Percentiles rank a stretch among this genome's conserved stretches.
Evolutionary conservation across 2,113 vertebrate species (phyloP).

Genomic region (Mormoops blainvillei): DNA sequence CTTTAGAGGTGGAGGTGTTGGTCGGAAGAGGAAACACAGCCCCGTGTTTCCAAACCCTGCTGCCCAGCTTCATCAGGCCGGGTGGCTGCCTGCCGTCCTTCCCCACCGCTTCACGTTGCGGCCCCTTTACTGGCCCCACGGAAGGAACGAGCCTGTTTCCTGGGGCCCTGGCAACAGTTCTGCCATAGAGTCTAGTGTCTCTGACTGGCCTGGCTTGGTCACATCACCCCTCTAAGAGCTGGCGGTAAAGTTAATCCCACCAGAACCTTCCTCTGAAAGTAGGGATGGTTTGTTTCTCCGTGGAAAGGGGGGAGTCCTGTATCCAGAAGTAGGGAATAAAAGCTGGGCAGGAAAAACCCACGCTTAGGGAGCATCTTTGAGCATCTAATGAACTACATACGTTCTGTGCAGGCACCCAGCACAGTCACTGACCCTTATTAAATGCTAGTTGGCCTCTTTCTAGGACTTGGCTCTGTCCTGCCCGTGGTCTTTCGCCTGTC

Average conservation of each 20-base stretch:
- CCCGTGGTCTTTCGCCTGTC: not conserved
- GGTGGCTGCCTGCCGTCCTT: not conserved
- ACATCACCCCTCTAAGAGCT: not conserved
- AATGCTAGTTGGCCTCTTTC: not conserved
- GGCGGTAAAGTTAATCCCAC: not conserved
- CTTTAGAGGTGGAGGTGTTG: not conserved
- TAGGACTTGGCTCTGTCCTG: not conserved
- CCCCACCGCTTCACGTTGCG: fast-evolving
- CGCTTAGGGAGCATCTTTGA: not conserved
- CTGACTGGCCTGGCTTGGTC: not conserved
- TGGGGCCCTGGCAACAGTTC: not conserved
- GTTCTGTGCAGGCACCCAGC: not conserved
- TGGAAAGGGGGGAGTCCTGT: not conserved
- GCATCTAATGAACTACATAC: fast-evolving
- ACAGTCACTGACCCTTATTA: not conserved
- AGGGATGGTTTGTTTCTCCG: not conserved
- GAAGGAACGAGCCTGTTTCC: not conserved
- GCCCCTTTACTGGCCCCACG: fast-evolving
- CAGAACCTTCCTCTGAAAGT: not conserved
- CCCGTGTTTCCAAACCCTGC: not conserved
- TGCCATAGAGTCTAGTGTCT: fast-evolving
- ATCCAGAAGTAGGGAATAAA: not conserved
- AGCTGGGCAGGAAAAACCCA: not conserved
- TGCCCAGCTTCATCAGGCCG: not conserved
- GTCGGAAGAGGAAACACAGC: not conserved